A percentile compares a stretch with the other conserved stretches of the same genome.
Evolutionary conservation across 2,113 vertebrate species (phyloP).

Genomic region (Ciconia maguari): DNA sequence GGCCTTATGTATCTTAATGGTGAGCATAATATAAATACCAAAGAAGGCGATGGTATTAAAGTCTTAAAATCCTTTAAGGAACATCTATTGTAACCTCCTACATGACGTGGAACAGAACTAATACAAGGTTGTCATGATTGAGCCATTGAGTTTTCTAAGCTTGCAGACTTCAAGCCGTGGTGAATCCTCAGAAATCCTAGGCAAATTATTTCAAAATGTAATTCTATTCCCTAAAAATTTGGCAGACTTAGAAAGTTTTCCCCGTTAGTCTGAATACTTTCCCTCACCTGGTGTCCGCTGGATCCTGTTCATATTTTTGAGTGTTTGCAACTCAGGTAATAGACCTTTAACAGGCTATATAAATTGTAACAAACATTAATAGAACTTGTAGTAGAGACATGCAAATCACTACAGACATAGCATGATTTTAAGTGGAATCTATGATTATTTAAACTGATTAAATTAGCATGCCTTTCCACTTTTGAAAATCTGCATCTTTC

Average conservation of each 20-base stretch:
- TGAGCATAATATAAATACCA: not conserved
- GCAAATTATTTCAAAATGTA: not conserved
- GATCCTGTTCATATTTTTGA: not conserved
- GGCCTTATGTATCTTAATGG: not conserved
- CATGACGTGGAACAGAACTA: not conserved
- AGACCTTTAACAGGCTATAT: not conserved
- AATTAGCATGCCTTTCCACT: not conserved
- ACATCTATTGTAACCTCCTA: not conserved
- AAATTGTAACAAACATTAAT: not conserved
- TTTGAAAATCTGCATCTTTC: not conserved
- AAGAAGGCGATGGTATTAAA: not conserved
- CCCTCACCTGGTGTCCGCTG: not conserved
- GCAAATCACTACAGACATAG: not conserved
- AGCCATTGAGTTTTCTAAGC: not conserved
- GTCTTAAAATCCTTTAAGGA: not conserved
- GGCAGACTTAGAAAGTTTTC: not conserved
- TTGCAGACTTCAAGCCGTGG: not conserved
- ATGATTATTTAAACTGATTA: not conserved
- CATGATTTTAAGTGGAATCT: not conserved
- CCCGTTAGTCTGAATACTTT: not conserved
- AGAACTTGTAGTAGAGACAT: not conserved
- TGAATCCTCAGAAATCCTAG: not conserved
- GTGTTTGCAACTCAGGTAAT: not conserved
- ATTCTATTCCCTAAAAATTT: not conserved
- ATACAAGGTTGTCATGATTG: fast-evolving